Evolutionary conservation across 1,140 invertebrate genomes (phyloP), one percentile per base, ranked within the genome.

Genomic region (Nebria ingens): DNA sequence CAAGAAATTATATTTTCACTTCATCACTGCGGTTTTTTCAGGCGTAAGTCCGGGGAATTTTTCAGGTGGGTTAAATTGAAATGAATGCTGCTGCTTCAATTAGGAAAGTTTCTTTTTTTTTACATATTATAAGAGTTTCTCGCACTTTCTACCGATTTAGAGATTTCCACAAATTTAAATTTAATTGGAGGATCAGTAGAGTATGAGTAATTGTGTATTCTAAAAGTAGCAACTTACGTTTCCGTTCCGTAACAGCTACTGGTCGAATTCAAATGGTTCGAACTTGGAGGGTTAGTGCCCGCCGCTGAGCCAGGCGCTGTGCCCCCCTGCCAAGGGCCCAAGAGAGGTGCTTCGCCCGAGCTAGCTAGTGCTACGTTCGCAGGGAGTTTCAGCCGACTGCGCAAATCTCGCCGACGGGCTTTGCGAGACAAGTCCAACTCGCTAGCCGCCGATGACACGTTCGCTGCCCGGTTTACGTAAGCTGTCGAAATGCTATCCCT

Each of bases 391-490:
- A 83, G 75, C 60, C 76, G 75, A 59, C 82, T 77, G 67, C 82
- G 76, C 59, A 82, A 62, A 69, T 85, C 77, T 73, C 81, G 78
- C 59, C 80, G 71, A 66, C 80, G 73, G 62, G 78, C 73, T 69
- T 83, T 84, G 61, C 79, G 77, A 68, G 79, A 80, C 58, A 87
- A 74, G 71, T 87, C 85, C 67, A 87, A 77, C 71, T 87, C 86
- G 64, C 84, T 87, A 55, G 81, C 81, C 59, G 76, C 77, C 57
- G 80, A 76, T 56, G 76, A 73, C 22, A 67, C 68, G 67, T 79
- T 81, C 25, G 78, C 78, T n/a, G 68, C 67, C 21, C 66, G 69
- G 71, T 83, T 83, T 64, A 82, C 78, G 76, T 82, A 82, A 62
- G 81, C 80, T 51, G 82, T 84, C 57, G 85, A 80, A 64, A 87